These are phyloP conservation scores for Todiramphus saurophagus DNA, from an alignment of 2,113 vertebrate species.

Conservation along the genomic window DNA sequence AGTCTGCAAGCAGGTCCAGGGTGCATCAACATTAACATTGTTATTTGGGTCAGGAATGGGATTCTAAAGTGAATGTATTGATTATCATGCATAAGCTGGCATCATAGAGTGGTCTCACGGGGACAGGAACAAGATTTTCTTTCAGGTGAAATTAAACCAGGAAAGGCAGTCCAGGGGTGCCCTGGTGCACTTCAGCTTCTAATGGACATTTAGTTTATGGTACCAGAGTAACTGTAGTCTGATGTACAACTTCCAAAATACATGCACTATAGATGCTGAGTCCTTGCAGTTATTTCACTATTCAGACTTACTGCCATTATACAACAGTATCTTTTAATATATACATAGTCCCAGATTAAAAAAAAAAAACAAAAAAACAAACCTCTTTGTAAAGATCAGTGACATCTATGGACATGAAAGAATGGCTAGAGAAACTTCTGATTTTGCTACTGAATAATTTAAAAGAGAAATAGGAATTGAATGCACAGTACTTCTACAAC, in stretches of 20 bases:
- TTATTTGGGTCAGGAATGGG: neutral
- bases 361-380: neutral
- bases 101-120: neutral
- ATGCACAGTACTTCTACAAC: neutral
- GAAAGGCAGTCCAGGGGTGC: neutral
- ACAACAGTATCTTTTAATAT: neutral
- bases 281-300: neutral
- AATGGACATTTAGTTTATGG: neutral
- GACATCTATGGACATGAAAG: neutral
- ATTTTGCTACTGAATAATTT: neutral
- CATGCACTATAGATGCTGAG: too few species aligned
- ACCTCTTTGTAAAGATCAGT: neutral
- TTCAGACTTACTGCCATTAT: neutral
- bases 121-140: neutral
- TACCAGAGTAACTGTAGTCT: neutral
- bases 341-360: neutral
- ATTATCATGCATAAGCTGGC: neutral
- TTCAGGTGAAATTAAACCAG: neutral
- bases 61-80: neutral
- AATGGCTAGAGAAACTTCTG: neutral
- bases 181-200: neutral
- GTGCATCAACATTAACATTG: neutral
- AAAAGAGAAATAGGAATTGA: neutral
- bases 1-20: neutral
- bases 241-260: neutral